These are phyloP conservation scores for Magallana gigas DNA, from an alignment of 1,140 invertebrate genomes.

Conservation along the genomic window DNA sequence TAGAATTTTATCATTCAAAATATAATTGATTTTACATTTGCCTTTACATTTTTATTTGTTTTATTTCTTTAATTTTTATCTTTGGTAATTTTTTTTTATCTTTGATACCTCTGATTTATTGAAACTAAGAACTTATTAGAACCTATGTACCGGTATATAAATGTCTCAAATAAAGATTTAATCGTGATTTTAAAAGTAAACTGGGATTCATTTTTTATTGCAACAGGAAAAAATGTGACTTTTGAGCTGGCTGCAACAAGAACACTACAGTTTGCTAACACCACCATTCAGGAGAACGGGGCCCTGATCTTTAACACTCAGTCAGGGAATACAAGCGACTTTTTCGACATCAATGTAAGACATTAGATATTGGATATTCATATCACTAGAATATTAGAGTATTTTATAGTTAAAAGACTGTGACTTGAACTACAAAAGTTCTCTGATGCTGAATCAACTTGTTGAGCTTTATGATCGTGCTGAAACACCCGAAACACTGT, in stretches of 20 bases:
- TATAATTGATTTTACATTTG: too few relatives aligned
- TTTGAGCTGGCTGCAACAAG: conserved; percentile 59
- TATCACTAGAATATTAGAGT: too few relatives aligned
- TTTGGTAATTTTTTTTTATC: too few relatives aligned
- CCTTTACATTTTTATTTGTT: too few relatives aligned
- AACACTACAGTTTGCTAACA: conserved; percentile 57
- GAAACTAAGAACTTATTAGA: background rate
- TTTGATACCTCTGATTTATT: too few relatives aligned
- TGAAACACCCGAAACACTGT: too few relatives aligned
- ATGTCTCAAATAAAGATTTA: background rate
- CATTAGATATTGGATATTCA: background rate
- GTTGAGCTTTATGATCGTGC: too few relatives aligned
- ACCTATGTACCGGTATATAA: background rate
- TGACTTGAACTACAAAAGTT: too few relatives aligned
- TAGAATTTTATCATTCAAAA: too few relatives aligned
- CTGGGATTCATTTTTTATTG: background rate
- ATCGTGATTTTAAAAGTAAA: background rate
- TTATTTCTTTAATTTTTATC: too few relatives aligned
- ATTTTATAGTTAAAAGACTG: too few relatives aligned
- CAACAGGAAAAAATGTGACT: conserved; percentile 56
- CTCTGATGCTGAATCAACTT: too few relatives aligned
- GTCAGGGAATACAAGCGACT: conserved; percentile 61
- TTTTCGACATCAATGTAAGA: conserved; percentile 61
- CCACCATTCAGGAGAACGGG: conserved; percentile 67
- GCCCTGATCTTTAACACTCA: conserved; percentile 57